Conservation (phyloP, 2,113 vertebrate genomes). For the Entosphenus tridentatus region DNA sequence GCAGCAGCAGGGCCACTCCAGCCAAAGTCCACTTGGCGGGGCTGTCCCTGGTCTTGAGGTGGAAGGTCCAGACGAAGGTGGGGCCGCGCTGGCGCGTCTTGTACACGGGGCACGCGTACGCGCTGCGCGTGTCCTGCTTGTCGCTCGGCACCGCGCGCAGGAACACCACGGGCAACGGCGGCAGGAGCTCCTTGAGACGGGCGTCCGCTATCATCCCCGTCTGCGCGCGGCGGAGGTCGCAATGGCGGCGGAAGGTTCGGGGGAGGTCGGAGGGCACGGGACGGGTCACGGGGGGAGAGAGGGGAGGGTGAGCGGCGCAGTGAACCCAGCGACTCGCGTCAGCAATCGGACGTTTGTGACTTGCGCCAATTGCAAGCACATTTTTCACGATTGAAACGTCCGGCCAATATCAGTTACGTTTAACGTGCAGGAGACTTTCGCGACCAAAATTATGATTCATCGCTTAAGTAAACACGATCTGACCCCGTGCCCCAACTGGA, state of each 20-base stretch:
- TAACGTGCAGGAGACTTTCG: too few species aligned
- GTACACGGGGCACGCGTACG: slow-evolving; percentile 65
- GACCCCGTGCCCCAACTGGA: background rate
- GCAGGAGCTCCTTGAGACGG: slow-evolving; percentile 57
- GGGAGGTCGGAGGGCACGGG: background rate
- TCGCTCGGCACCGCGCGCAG: slow-evolving; percentile 48
- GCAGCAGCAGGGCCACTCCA: slow-evolving; percentile 62
- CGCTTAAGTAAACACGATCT: too few species aligned
- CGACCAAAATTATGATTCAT: too few species aligned
- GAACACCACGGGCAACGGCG: slow-evolving; percentile 54
- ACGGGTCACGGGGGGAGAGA: background rate
- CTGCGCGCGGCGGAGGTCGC: slow-evolving; percentile 17
- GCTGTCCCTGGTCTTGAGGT: slow-evolving; percentile 62
- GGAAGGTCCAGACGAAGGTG: slow-evolving; percentile 76
- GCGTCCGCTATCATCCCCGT: slow-evolving; percentile 41
- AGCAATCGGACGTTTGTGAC: too few species aligned
- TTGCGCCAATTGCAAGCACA: too few species aligned
- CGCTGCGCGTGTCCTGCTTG: slow-evolving; percentile 34
- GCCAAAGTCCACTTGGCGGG: slow-evolving; percentile 73
- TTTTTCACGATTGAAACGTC: too few species aligned
- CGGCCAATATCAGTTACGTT: too few species aligned
- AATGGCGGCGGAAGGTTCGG: background rate
- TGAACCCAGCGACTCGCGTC: too few species aligned
- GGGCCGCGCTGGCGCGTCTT: slow-evolving; percentile 62
- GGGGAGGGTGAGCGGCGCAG: background rate